Conservation (phyloP, 2,888 invertebrate species). For the Aspidiotus rigidus region DNA sequence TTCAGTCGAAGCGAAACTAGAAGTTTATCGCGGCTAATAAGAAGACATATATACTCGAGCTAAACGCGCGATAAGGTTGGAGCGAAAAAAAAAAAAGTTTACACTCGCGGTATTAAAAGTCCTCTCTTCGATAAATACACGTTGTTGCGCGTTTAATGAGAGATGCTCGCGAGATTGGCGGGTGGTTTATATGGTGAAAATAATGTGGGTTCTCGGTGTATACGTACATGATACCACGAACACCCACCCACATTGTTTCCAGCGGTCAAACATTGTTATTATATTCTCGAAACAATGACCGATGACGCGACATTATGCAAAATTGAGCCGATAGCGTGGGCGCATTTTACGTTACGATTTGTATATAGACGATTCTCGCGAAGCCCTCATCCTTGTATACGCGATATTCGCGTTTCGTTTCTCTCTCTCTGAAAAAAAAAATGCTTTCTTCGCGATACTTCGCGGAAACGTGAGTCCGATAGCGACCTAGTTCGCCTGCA, state of each 20-base stretch:
- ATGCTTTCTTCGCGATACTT: no score
- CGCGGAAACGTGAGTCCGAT: no score
- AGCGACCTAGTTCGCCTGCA: no score
- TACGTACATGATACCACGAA: slow-evolving; percentile 8
- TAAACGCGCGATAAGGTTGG: neutral
- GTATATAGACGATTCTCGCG: slow-evolving; percentile 17
- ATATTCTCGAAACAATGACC: slow-evolving; percentile 33
- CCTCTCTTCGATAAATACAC: slow-evolving; percentile 14
- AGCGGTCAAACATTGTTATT: slow-evolving; percentile 33
- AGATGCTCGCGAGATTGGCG: slow-evolving; percentile 22
- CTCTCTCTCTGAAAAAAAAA: no score
- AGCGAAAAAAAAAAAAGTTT: no score
- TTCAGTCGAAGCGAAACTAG: neutral
- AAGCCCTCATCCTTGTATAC: slow-evolving; percentile 16
- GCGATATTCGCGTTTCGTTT: no score
- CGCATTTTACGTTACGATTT: slow-evolving; percentile 17
- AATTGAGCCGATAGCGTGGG: slow-evolving; percentile 32
- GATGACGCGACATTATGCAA: slow-evolving; percentile 34
- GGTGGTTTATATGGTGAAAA: slow-evolving; percentile 28
- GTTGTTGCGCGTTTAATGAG: slow-evolving; percentile 16
- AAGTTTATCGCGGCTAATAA: slow-evolving; percentile 12
- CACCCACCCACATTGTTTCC: slow-evolving; percentile 32
- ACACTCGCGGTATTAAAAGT: no score
- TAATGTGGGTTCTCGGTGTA: slow-evolving; percentile 29
- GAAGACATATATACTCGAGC: slow-evolving; percentile 10